Percentiles rank a stretch among this genome's conserved stretches.
phyloP scores from a whole-genome alignment of 2,888 invertebrate genomes.

The Dicyrtoma fusca region DNA sequence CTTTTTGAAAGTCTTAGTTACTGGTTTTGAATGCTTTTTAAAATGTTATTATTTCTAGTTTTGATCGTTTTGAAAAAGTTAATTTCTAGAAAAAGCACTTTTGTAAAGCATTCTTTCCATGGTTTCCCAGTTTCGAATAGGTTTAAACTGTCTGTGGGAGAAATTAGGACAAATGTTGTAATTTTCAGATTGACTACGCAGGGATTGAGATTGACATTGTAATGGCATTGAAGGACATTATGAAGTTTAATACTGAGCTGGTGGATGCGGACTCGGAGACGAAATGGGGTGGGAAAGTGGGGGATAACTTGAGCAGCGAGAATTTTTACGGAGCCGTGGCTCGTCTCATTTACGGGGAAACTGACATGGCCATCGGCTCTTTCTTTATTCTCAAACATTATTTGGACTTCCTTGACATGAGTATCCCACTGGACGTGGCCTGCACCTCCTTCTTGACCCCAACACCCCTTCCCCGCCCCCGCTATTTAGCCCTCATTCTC shows the following conservation, averaged over 20 bases:
- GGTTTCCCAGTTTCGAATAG: too few species aligned
- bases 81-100: too few species aligned
- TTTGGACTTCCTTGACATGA: constrained; percentile 55
- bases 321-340: constrained; percentile 50
- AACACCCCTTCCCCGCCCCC: constrained; percentile 53
- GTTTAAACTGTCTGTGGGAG: not conserved
- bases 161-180: not conserved
- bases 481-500: constrained; percentile 53
- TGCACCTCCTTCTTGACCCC: constrained; percentile 55
- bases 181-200: constrained; percentile 43
- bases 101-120: too few species aligned
- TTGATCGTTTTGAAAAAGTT: too few species aligned
- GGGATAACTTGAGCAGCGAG: constrained; percentile 22
- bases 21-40: too few species aligned
- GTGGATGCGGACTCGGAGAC: constrained; percentile 47
- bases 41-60: too few species aligned
- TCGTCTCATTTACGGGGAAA: constrained; percentile 50
- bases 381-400: constrained; percentile 54
- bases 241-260: constrained; percentile 55
- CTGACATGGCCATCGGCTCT: constrained; percentile 54
- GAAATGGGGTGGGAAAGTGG: constrained; percentile 41
- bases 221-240: constrained; percentile 48
- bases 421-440: constrained; percentile 55
- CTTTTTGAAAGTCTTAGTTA: too few species aligned
- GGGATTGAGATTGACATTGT: constrained; percentile 55